Evolutionary conservation across 2,797 vertebrate species (phyloP).

Genomic region (Coregonus suidteri): DNA sequence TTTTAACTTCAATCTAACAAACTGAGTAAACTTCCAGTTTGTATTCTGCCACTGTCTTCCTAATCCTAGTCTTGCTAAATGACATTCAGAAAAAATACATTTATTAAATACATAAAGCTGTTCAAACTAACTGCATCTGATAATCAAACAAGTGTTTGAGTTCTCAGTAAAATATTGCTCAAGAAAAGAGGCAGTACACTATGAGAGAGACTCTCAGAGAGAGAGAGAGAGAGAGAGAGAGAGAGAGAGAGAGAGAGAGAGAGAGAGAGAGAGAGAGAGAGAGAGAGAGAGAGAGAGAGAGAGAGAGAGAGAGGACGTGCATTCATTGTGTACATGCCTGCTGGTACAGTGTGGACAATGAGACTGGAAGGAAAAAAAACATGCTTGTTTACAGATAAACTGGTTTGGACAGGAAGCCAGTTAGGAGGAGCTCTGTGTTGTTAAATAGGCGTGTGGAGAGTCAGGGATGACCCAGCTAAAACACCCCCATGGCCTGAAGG

Average conservation of each 20-base stretch:
- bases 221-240: background rate
- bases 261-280: background rate
- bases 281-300: background rate
- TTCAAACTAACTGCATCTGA: background rate
- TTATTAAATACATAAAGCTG: background rate
- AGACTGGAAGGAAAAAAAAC: constrained; percentile 69
- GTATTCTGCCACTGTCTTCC: background rate
- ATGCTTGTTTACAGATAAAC: constrained; percentile 82
- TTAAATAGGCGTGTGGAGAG: constrained; percentile 76
- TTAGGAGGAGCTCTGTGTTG: constrained; percentile 75
- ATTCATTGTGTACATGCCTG: constrained; percentile 69
- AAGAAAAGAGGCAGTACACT: constrained; percentile 49
- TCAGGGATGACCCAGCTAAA: constrained; percentile 76
- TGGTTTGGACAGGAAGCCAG: constrained; percentile 80
- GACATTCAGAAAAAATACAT: background rate
- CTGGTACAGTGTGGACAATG: constrained; percentile 76
- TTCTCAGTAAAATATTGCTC: constrained; percentile 40
- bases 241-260: background rate
- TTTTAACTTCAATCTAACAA: background rate
- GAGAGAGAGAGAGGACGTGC: constrained; percentile 40
- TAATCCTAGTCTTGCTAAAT: no score
- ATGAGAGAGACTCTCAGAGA: constrained; percentile 33
- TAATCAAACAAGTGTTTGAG: constrained; percentile 24
- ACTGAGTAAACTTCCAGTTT: background rate
- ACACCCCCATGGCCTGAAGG: constrained; percentile 64